A percentile compares a stretch with the other conserved stretches of the same genome.
Evolutionary conservation across 1,140 invertebrate species (phyloP).

Genomic region (Caenorhabditis latens): DNA sequence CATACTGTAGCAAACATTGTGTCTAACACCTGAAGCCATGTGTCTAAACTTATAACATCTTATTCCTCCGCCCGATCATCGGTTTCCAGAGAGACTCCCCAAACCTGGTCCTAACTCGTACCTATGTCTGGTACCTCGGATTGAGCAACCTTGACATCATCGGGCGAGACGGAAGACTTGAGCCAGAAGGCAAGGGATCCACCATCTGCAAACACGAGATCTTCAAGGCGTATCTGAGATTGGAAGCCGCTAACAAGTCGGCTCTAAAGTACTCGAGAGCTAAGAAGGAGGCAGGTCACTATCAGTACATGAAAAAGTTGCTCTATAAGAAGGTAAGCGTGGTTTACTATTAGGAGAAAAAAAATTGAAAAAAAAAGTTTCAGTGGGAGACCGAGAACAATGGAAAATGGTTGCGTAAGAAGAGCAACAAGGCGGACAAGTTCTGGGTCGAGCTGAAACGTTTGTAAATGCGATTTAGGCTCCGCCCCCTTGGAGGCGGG

Average conservation of each 20-base stretch:
- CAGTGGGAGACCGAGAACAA: constrained; percentile 31
- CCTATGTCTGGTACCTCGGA: not conserved
- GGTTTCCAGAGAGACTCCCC: no score
- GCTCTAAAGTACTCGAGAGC: constrained; percentile 20
- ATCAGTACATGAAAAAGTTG: constrained; percentile 11
- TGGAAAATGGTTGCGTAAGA: not conserved
- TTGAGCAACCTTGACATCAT: not conserved
- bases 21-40: no score
- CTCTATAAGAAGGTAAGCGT: constrained; percentile 8
- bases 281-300: constrained; percentile 24
- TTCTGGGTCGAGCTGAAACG: constrained; percentile 3
- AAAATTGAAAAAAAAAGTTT: no score
- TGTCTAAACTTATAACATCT: no score
- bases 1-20: no score
- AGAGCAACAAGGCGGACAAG: constrained; percentile 26
- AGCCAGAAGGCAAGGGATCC: not conserved
- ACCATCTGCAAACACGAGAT: constrained; percentile 12
- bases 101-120: no score
- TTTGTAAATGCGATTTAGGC: no score
- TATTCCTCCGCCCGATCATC: no score
- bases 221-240: constrained; percentile 5
- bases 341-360: no score
- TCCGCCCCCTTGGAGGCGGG: no score
- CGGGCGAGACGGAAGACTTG: not conserved
- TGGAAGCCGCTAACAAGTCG: not conserved